A percentile compares a stretch with the other conserved stretches of the same genome.
These are phyloP conservation scores for Phoebastria nigripes DNA, from an alignment of 2,797 vertebrate genomes.

Conservation along the genomic window DNA sequence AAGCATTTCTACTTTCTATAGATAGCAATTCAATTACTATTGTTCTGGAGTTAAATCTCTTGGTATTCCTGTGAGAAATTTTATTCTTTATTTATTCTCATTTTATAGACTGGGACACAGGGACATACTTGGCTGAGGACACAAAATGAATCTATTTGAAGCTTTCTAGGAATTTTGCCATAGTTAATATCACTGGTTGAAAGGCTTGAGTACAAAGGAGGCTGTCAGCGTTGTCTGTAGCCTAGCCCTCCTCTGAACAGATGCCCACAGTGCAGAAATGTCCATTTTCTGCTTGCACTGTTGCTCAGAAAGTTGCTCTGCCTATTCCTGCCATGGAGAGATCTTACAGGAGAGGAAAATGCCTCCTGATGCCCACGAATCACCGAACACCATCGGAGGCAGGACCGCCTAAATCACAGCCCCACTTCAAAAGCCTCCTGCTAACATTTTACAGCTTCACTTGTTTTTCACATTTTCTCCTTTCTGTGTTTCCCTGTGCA, in stretches of 20 bases:
- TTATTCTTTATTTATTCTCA: not conserved
- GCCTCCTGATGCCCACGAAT: not conserved
- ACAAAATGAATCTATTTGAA: not conserved
- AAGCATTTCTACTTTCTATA: not conserved
- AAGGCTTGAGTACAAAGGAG: not conserved
- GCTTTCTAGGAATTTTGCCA: not conserved
- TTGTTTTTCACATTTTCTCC: not conserved
- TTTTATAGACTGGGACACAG: not conserved
- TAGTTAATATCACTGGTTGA: not conserved
- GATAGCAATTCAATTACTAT: not conserved
- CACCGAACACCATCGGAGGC: fast-evolving
- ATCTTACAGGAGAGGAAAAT: not conserved
- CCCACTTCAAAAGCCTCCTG: not conserved
- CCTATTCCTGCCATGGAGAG: not conserved
- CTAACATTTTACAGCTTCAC: not conserved
- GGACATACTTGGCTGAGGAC: not conserved
- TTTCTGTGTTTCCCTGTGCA: not conserved
- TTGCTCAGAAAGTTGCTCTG: not conserved
- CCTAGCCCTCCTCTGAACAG: not conserved
- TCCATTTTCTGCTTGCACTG: not conserved
- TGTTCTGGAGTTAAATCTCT: not conserved
- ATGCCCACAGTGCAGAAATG: not conserved
- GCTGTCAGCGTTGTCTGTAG: fast-evolving
- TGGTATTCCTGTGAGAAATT: not conserved
- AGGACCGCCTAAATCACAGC: not conserved